Evolutionary conservation across 1,140 invertebrate species (phyloP).

Genomic region (Neodiprion lecontei): DNA sequence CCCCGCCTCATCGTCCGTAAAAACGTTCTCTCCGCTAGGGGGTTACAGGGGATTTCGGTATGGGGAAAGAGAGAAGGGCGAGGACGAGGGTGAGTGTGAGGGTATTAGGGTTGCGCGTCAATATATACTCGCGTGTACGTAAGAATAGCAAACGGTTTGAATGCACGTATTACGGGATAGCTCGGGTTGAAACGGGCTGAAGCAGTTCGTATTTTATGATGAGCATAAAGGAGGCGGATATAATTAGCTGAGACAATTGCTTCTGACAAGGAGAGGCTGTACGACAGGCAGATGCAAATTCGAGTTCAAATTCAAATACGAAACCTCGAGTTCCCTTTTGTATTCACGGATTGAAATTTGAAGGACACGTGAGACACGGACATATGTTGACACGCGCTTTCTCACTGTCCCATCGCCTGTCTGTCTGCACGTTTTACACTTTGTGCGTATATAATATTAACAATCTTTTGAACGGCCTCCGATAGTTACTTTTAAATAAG

Average conservation of each 20-base stretch:
- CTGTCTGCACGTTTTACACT: conserved; percentile 15
- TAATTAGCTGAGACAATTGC: conserved; percentile 59
- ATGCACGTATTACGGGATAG: not conserved
- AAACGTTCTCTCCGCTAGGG: not conserved
- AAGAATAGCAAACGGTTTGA: conserved; percentile 54
- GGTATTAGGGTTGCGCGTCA: not conserved
- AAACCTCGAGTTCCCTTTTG: conserved; percentile 36
- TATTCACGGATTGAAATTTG: conserved; percentile 50
- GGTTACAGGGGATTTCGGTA: not conserved
- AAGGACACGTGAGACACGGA: conserved; percentile 34
- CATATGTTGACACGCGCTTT: not conserved
- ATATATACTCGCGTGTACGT: conserved; percentile 25
- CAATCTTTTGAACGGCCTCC: no score
- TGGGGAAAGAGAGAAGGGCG: conserved; percentile 1
- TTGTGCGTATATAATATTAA: not conserved
- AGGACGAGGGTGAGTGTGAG: not conserved
- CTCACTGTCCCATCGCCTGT: conserved; percentile 20
- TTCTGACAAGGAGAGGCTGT: not conserved
- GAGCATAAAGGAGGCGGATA: conserved; percentile 37
- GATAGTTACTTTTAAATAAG: no score
- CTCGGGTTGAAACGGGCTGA: conserved; percentile 16
- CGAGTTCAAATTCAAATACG: conserved; percentile 16
- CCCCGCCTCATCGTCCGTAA: conserved; percentile 3
- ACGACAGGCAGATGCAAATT: conserved; percentile 56
- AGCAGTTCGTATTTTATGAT: not conserved